phyloP scores from a whole-genome alignment of 23 tunicate species.

The Clavelina lepadiformis region DNA sequence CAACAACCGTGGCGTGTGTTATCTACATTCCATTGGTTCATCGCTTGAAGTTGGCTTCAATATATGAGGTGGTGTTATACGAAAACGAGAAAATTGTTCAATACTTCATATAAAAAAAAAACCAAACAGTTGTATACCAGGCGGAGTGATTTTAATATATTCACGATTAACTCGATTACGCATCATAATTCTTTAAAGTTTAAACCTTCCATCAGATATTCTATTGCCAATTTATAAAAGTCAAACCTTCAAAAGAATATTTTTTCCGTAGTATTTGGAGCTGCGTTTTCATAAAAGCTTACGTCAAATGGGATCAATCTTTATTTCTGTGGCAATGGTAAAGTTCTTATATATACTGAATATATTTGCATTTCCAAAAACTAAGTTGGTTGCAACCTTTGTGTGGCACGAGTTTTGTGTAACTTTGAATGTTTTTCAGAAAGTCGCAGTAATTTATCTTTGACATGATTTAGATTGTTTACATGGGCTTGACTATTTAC shows the following conservation, averaged over 20 bases:
- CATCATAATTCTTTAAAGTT: too few relatives aligned
- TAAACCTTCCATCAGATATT: too few relatives aligned
- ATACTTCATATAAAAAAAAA: too few relatives aligned
- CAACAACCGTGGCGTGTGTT: conserved; percentile 24
- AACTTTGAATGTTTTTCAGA: too few relatives aligned
- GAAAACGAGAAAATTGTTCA: neutral
- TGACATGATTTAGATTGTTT: too few relatives aligned
- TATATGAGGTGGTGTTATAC: conserved; percentile 39
- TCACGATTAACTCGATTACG: too few relatives aligned
- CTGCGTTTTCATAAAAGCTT: conserved; percentile 21
- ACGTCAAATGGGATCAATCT: conserved; percentile 8
- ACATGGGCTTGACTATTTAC: conserved; percentile 39
- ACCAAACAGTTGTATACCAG: too few relatives aligned
- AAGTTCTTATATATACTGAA: neutral
- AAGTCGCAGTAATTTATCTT: too few relatives aligned
- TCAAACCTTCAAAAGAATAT: neutral
- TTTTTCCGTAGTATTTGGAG: conserved; percentile 30
- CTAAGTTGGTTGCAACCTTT: too few relatives aligned
- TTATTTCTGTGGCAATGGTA: conserved; percentile 4
- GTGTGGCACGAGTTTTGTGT: too few relatives aligned
- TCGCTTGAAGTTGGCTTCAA: conserved; percentile 18
- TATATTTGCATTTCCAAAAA: too few relatives aligned
- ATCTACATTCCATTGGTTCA: conserved; percentile 61
- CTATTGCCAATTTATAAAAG: neutral
- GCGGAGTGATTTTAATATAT: too few relatives aligned